A percentile compares a stretch with the other conserved stretches of the same genome.
These are phyloP conservation scores for Criorhina ranunculi DNA, from an alignment of 2,888 invertebrate species.

Conservation along the genomic window DNA sequence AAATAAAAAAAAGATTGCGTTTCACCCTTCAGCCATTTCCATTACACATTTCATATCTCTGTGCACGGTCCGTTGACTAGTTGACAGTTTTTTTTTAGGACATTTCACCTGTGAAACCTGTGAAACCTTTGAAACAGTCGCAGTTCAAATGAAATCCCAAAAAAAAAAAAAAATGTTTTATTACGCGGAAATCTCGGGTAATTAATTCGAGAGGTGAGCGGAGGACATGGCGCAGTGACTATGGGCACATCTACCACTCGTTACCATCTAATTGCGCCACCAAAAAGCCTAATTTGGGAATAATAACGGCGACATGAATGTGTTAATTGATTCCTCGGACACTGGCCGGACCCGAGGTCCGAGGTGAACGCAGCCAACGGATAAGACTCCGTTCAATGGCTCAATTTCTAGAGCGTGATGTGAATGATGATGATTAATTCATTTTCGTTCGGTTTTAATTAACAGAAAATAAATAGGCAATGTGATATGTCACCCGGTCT, in stretches of 20 bases:
- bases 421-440: constrained; percentile 76
- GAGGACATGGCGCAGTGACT: constrained; percentile 21
- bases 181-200: constrained; percentile 76
- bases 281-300: constrained; percentile 74
- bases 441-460: constrained; percentile 73
- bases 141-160: constrained; percentile 55
- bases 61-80: constrained; percentile 67
- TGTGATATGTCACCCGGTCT: constrained; percentile 62
- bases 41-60: constrained; percentile 61
- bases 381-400: constrained; percentile 55
- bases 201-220: constrained; percentile 66
- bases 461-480: constrained; percentile 67
- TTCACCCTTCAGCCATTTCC: constrained; percentile 43
- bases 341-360: neutral
- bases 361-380: constrained; percentile 16
- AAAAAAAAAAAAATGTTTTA: constrained; percentile 56
- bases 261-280: constrained; percentile 70
- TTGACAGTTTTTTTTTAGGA: constrained; percentile 75
- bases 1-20: constrained; percentile 48
- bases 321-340: constrained; percentile 73
- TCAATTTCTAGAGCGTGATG: constrained; percentile 76
- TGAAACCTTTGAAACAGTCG: constrained; percentile 23
- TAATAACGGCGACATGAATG: constrained; percentile 75
- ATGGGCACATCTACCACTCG: constrained; percentile 41
- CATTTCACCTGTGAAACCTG: constrained; percentile 71